These are phyloP conservation scores for Cenopis cana DNA, from an alignment of 2,888 invertebrate species.

Conservation along the genomic window DNA sequence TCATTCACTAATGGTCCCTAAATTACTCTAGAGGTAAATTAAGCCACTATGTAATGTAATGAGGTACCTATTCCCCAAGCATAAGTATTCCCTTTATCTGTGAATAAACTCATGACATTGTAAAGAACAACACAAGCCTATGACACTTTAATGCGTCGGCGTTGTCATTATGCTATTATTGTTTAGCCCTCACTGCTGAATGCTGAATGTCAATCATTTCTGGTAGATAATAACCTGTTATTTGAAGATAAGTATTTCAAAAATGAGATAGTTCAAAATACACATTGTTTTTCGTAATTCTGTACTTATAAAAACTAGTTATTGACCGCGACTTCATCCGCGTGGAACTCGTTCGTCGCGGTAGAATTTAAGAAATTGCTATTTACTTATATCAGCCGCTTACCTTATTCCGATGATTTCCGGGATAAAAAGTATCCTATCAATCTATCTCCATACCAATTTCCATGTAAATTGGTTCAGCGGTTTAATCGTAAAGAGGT, in stretches of 20 bases:
- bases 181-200: not conserved
- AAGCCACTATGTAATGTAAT: not conserved
- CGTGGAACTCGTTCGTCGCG: too few relatives aligned
- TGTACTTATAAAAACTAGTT: too few relatives aligned
- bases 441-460: too few relatives aligned
- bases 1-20: too few relatives aligned
- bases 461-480: too few relatives aligned
- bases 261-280: not conserved
- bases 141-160: not conserved
- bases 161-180: not conserved
- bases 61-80: not conserved
- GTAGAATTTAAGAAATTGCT: too few relatives aligned
- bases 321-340: too few relatives aligned
- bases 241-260: not conserved
- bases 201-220: not conserved
- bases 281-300: not conserved
- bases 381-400: too few relatives aligned
- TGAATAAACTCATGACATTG: not conserved
- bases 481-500: too few relatives aligned
- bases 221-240: not conserved
- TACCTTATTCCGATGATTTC: too few relatives aligned
- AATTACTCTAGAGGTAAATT: too few relatives aligned
- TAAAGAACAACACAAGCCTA: not conserved
- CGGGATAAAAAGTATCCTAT: too few relatives aligned
- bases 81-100: not conserved